phyloP scores from a whole-genome alignment of 2,888 invertebrate genomes.

The Notodonta dromedarius region DNA sequence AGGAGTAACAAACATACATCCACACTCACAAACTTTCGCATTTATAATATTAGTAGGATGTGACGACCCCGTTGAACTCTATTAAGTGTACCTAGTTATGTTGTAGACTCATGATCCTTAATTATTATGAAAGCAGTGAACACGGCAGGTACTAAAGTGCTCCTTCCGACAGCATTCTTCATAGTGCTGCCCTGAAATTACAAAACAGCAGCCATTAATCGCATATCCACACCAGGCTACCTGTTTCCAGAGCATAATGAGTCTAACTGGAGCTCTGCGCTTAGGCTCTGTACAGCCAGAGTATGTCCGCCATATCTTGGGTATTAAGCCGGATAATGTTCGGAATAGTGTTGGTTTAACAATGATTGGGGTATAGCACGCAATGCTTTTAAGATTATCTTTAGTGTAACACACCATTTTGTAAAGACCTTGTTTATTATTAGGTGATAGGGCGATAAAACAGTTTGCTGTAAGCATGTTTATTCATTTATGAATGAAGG shows the following conservation, averaged over 20 bases:
- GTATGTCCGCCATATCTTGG: background rate
- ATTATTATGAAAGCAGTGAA: slow-evolving; percentile 31
- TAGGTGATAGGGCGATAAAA: background rate
- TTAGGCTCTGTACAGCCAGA: slow-evolving; percentile 27
- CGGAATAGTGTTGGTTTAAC: background rate
- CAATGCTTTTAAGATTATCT: background rate
- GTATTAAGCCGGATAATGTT: slow-evolving; percentile 2
- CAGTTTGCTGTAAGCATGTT: no score
- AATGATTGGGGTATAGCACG: background rate
- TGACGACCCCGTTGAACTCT: no score
- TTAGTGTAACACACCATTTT: background rate
- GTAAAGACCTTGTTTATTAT: background rate
- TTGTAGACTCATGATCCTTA: slow-evolving; percentile 22
- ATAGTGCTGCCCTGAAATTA: slow-evolving; percentile 27
- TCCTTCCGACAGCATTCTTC: slow-evolving; percentile 25
- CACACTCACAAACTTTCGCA: no score
- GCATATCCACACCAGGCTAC: slow-evolving; percentile 46
- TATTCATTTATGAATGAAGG: no score
- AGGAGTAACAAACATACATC: no score
- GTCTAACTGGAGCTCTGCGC: slow-evolving; percentile 66
- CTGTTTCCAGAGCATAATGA: slow-evolving; percentile 69
- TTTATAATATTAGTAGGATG: no score
- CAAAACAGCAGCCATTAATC: slow-evolving; percentile 16
- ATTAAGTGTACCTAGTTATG: no score
- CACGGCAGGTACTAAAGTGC: slow-evolving; percentile 17